Conservation (phyloP, 23 tunicate genomes). For the Halocynthia aurantium region DNA sequence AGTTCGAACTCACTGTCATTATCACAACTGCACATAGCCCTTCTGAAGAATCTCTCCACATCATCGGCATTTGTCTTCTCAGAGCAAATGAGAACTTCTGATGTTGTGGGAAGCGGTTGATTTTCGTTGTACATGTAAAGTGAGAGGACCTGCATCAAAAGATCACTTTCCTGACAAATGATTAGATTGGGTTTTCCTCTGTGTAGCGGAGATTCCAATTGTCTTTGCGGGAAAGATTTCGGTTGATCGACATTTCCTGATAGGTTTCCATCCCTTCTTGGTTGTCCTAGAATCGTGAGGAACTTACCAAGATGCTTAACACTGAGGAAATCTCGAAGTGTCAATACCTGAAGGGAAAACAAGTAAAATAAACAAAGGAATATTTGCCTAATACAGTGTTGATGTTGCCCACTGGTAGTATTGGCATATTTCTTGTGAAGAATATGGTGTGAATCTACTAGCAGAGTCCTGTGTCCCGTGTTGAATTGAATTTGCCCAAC, state of each 20-base stretch:
- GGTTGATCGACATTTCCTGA: no score
- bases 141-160: constrained; percentile 21
- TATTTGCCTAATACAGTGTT: no score
- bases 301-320: constrained; percentile 60
- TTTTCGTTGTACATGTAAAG: constrained; percentile 26
- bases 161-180: constrained; percentile 14
- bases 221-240: neutral
- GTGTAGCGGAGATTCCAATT: neutral
- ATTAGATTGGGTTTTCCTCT: constrained; percentile 35
- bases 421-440: no score
- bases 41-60: constrained; percentile 32
- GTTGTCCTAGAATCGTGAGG: constrained; percentile 3
- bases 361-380: no score
- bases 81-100: constrained; percentile 40
- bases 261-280: no score
- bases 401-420: no score
- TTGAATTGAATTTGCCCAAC: no score
- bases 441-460: no score
- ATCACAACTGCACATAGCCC: constrained; percentile 23
- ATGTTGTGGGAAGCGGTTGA: constrained; percentile 31
- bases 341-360: constrained; percentile 21
- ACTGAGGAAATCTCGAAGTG: constrained; percentile 59
- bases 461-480: no score
- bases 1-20: neutral
- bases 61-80: constrained; percentile 34